Conservation (phyloP, 2,797 vertebrate genomes). For the Centropyge bicolor region DNA sequence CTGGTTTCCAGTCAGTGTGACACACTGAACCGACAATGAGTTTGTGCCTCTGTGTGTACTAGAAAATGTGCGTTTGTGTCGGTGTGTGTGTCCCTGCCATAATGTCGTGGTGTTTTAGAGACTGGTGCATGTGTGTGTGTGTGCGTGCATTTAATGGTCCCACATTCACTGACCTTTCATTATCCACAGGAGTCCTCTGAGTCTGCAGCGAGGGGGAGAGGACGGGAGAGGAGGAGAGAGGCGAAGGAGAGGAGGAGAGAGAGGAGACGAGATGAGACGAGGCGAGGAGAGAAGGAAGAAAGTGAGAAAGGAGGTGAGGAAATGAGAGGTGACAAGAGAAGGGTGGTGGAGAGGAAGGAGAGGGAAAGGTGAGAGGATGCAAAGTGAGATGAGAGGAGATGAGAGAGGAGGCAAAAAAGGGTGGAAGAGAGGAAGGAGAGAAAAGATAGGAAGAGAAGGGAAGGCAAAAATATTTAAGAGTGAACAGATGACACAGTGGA, state of each 20-base stretch:
- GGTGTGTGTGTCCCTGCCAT: constrained; percentile 10
- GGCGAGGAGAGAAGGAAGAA: not conserved
- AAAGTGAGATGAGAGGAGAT: not conserved
- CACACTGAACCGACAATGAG: not conserved
- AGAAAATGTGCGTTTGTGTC: not conserved
- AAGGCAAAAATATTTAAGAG: constrained; percentile 22
- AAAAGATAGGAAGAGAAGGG: not conserved
- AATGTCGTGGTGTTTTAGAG: constrained; percentile 12
- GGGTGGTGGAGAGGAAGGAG: not conserved
- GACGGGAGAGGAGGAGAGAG: not conserved
- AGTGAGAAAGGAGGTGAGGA: not conserved
- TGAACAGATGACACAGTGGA: not conserved
- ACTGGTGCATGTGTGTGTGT: constrained; percentile 14
- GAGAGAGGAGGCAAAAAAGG: no score
- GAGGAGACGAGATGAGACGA: not conserved
- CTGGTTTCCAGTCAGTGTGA: constrained; percentile 44
- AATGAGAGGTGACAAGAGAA: not conserved
- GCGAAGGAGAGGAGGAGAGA: not conserved
- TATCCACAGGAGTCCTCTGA: constrained; percentile 50
- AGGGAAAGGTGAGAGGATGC: not conserved
- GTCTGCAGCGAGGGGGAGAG: constrained; percentile 16
- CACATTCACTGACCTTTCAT: constrained; percentile 71
- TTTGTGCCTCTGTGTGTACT: constrained; percentile 10
- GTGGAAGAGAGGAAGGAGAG: not conserved
- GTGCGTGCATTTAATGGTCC: constrained; percentile 50